These are phyloP conservation scores for Nycticorax nycticorax DNA, from an alignment of 2,113 vertebrate genomes.

Conservation along the genomic window DNA sequence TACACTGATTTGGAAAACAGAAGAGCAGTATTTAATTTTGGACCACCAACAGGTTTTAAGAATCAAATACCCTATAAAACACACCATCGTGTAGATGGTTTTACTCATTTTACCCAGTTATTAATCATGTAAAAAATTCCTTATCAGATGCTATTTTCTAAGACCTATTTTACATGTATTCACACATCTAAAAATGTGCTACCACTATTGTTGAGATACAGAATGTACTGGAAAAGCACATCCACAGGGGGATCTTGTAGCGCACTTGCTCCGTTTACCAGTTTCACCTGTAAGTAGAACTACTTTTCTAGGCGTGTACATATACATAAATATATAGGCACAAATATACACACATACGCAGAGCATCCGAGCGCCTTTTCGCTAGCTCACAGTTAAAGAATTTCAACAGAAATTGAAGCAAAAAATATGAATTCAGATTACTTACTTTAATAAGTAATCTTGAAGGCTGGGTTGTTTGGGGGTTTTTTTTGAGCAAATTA, in stretches of 20 bases:
- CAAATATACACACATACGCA: fast-evolving
- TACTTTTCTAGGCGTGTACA: background rate
- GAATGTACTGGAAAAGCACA: background rate
- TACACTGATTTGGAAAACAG: background rate
- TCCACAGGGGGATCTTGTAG: background rate
- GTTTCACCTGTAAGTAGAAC: background rate
- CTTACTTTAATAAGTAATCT: background rate
- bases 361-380: background rate
- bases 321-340: background rate
- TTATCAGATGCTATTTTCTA: background rate
- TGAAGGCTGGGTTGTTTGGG: background rate
- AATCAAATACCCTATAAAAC: background rate
- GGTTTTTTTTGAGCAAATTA: background rate
- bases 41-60: background rate
- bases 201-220: background rate
- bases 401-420: background rate
- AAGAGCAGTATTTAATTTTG: background rate
- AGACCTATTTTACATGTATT: background rate
- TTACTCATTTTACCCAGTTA: background rate
- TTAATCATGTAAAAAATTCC: background rate
- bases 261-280: background rate
- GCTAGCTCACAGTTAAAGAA: background rate
- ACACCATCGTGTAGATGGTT: no score
- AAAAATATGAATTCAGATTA: background rate
- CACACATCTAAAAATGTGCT: background rate